phyloP scores from a whole-genome alignment of 2,888 invertebrate species.

The Galerucella calmariensis region DNA sequence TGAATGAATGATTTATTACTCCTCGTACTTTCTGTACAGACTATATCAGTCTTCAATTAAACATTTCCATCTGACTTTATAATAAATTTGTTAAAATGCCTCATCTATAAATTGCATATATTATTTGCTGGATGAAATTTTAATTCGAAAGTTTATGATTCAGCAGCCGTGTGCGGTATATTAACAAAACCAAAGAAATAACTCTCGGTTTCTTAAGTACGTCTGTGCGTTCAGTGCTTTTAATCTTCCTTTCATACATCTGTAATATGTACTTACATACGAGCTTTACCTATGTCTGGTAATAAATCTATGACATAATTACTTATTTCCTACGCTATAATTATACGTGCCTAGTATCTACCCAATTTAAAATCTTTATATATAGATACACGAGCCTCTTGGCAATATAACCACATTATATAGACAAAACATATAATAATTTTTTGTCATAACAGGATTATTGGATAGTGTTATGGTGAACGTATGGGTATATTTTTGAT shows the following conservation, averaged over 20 bases:
- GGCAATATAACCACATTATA: background rate
- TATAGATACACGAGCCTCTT: conserved; percentile 6
- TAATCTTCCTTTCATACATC: background rate
- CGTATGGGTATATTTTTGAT: no score
- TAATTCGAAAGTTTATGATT: background rate
- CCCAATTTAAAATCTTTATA: conserved; percentile 25
- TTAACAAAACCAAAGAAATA: background rate
- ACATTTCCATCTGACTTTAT: no score
- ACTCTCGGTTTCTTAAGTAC: background rate
- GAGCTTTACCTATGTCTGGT: conserved; percentile 11
- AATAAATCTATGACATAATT: conserved; percentile 30
- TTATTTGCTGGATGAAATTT: background rate
- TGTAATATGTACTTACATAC: background rate
- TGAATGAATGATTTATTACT: no score
- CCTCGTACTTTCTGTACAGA: no score
- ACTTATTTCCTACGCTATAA: conserved; percentile 31
- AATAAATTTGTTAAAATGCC: background rate
- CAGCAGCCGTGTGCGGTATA: background rate
- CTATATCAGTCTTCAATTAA: no score
- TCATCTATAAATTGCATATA: background rate
- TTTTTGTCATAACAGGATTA: conserved; percentile 12
- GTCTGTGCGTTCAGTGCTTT: background rate
- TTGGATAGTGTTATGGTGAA: no score
- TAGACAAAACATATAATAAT: background rate
- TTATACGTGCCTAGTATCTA: conserved; percentile 26